A percentile compares a stretch with the other conserved stretches of the same genome.
phyloP scores from a whole-genome alignment of 1,140 invertebrate genomes.

The Contarinia nasturtii region DNA sequence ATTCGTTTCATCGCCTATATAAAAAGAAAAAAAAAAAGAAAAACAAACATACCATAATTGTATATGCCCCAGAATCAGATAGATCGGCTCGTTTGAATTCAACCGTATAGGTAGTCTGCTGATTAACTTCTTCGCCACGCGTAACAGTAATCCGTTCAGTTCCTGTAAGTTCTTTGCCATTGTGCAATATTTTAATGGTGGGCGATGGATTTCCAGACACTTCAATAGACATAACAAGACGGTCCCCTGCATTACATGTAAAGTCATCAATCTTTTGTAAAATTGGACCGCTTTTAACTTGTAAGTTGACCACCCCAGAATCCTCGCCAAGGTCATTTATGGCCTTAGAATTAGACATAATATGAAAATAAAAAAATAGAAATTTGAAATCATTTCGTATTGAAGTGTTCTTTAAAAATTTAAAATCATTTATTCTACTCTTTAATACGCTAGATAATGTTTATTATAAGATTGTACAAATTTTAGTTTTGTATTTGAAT shows the following conservation, averaged over 20 bases:
- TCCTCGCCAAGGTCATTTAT: conserved; percentile 79
- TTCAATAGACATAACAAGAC: conserved; percentile 51
- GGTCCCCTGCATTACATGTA: conserved; percentile 43
- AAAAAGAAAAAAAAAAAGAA: too few relatives aligned
- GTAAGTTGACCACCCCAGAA: conserved; percentile 47
- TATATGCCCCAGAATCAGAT: conserved; percentile 84
- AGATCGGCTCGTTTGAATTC: conserved; percentile 62
- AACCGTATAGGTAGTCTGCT: conserved; percentile 39
- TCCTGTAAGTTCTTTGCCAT: conserved; percentile 51
- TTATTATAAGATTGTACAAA: too few relatives aligned
- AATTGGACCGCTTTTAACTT: conserved; percentile 64
- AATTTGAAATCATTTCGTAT: too few relatives aligned
- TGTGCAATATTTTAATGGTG: conserved; percentile 67
- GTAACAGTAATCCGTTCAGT: conserved; percentile 49
- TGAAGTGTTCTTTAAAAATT: too few relatives aligned
- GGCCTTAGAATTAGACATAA: too few relatives aligned
- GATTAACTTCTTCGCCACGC: conserved; percentile 33
- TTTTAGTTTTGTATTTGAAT: too few relatives aligned
- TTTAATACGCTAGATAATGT: too few relatives aligned
- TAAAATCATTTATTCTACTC: too few relatives aligned
- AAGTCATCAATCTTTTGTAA: conserved; percentile 61
- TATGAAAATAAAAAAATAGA: too few relatives aligned
- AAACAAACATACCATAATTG: too few relatives aligned
- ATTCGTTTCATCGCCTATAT: too few relatives aligned
- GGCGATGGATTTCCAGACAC: conserved; percentile 71